Evolutionary conservation across 2,113 vertebrate genomes (phyloP).

Genomic region (Xyrauchen texanus): DNA sequence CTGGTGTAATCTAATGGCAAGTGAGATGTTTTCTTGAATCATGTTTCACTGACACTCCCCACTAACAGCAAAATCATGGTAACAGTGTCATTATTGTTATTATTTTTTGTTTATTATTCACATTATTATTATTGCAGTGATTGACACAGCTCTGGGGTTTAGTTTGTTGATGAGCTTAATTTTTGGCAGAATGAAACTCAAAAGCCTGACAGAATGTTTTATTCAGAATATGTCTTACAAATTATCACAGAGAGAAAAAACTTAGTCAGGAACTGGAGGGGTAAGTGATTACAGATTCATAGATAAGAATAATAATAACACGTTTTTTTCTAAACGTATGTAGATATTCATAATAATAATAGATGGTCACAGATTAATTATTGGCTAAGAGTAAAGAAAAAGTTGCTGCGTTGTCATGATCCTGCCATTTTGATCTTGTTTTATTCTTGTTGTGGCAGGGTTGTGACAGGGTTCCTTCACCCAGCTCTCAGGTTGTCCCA

Average conservation of each 20-base stretch:
- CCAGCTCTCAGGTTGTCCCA: too few relatives aligned
- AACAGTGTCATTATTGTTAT: slow-evolving; percentile 53
- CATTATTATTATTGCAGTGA: slow-evolving; percentile 42
- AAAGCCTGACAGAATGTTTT: slow-evolving; percentile 12
- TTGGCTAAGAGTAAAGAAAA: too few relatives aligned
- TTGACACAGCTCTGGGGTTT: slow-evolving; percentile 23
- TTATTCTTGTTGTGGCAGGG: too few relatives aligned
- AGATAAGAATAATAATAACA: too few relatives aligned
- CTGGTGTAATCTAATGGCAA: slow-evolving; percentile 73
- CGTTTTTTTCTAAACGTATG: too few relatives aligned
- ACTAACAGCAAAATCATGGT: slow-evolving; percentile 32
- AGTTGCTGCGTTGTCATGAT: too few relatives aligned
- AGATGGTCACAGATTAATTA: too few relatives aligned
- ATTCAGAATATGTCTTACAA: not conserved
- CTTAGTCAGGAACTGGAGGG: too few relatives aligned
- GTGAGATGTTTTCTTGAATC: slow-evolving; percentile 74
- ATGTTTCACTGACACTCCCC: slow-evolving; percentile 34
- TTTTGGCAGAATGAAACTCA: slow-evolving; percentile 10
- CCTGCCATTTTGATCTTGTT: too few relatives aligned
- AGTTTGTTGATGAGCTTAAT: slow-evolving; percentile 12
- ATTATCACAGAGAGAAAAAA: not conserved
- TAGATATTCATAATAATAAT: too few relatives aligned
- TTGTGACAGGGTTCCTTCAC: too few relatives aligned
- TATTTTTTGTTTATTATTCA: slow-evolving; percentile 48
- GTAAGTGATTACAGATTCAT: too few relatives aligned